phyloP scores from a whole-genome alignment of 1,140 invertebrate species.

The Metopolophium dirhodum region DNA sequence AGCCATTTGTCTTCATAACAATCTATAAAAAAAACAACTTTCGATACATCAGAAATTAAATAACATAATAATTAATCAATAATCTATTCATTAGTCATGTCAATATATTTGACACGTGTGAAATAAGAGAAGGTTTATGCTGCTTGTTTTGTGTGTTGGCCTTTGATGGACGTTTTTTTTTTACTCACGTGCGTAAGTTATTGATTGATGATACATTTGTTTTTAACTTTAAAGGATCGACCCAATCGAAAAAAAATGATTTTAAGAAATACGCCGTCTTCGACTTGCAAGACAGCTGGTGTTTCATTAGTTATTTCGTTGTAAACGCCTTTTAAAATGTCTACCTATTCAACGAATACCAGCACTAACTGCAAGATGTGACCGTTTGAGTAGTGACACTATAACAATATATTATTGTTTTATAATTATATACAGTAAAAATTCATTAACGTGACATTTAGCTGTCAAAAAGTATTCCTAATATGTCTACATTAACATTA shows the following conservation, averaged over 20 bases:
- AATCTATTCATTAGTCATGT: not conserved
- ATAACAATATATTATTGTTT: not conserved
- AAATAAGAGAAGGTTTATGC: not conserved
- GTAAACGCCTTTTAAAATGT: not conserved
- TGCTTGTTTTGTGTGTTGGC: not conserved
- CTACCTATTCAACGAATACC: not conserved
- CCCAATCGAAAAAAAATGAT: not conserved
- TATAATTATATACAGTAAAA: not conserved
- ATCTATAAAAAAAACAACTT: not conserved
- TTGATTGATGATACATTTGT: conserved; percentile 12
- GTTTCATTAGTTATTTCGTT: not conserved
- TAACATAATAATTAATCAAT: not conserved
- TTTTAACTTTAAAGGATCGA: not conserved
- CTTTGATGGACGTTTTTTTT: not conserved
- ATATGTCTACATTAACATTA: no score
- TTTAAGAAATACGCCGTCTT: not conserved
- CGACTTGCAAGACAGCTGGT: not conserved
- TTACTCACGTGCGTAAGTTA: not conserved
- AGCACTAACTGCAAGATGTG: not conserved
- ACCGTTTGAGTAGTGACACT: not conserved
- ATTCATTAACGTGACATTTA: not conserved
- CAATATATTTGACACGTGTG: not conserved
- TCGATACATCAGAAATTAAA: not conserved
- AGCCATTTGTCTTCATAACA: not conserved
- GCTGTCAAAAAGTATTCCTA: not conserved